Conservation (phyloP, 1,140 invertebrate genomes). For the Bombus turneri region DNA sequence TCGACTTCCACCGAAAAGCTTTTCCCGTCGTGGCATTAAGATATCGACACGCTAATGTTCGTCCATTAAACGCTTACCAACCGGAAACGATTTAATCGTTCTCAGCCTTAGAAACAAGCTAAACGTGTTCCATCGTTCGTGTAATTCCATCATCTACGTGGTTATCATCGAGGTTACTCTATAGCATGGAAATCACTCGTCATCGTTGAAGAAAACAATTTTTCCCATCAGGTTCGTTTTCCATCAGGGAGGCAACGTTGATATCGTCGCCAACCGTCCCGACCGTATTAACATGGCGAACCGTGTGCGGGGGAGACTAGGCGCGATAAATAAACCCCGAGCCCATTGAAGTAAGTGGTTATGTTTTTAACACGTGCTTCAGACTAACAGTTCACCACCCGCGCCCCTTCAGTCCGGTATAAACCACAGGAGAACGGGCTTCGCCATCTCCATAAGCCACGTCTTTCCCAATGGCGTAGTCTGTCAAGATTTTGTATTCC, state of each 20-base stretch:
- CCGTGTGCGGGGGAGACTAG: conserved; percentile 48
- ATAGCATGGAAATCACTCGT: conserved; percentile 59
- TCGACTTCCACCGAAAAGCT: neutral
- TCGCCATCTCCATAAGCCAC: conserved; percentile 58
- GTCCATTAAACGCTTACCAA: conserved; percentile 28
- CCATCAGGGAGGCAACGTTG: neutral
- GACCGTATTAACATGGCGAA: conserved; percentile 25
- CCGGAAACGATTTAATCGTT: conserved; percentile 6
- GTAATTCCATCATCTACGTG: conserved; percentile 49
- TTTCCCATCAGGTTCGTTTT: neutral
- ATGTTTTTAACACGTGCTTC: conserved; percentile 79
- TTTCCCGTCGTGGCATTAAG: conserved; percentile 18
- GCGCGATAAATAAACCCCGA: conserved; percentile 76
- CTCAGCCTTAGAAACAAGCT: neutral
- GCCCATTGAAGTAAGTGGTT: conserved; percentile 77
- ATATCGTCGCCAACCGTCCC: neutral
- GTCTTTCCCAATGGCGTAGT: conserved; percentile 57
- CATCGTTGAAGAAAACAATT: conserved; percentile 32
- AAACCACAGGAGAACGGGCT: conserved; percentile 56
- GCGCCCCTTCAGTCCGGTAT: conserved; percentile 18
- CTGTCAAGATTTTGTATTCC: neutral
- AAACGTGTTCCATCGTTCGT: neutral
- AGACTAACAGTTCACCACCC: conserved; percentile 67
- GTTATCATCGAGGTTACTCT: neutral
- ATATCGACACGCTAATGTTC: conserved; percentile 39